phyloP scores from a whole-genome alignment of 1,140 invertebrate species.

The Wasmannia auropunctata region DNA sequence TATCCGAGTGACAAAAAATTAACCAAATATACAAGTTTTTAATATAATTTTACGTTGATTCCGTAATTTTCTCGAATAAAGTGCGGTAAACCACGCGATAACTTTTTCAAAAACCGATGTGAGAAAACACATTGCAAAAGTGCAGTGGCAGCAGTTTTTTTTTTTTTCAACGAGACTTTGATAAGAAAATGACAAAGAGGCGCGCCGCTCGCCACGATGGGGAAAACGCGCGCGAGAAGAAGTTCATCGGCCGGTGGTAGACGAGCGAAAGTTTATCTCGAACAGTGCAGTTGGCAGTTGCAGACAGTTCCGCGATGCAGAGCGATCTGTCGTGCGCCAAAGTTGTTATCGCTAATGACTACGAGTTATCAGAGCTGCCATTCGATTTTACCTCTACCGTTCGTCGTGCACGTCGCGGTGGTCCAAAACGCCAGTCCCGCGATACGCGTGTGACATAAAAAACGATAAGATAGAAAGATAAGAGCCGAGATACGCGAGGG shows the following conservation, averaged over 20 bases:
- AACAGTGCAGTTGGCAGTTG: slow-evolving; percentile 69
- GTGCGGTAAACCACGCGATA: background rate
- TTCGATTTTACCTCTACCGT: slow-evolving; percentile 67
- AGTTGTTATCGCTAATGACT: slow-evolving; percentile 77
- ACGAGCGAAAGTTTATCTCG: slow-evolving; percentile 72
- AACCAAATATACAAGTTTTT: background rate
- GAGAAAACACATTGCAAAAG: background rate
- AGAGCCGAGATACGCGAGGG: background rate
- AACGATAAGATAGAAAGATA: background rate
- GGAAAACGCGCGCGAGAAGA: slow-evolving; percentile 30
- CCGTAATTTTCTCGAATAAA: background rate
- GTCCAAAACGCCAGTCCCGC: background rate
- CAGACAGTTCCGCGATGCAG: slow-evolving; percentile 68
- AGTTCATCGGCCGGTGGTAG: slow-evolving; percentile 40
- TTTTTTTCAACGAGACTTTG: slow-evolving; percentile 33
- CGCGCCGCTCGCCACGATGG: no score
- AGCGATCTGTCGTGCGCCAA: slow-evolving; percentile 65
- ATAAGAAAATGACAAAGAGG: slow-evolving; percentile 66
- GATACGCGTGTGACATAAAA: background rate
- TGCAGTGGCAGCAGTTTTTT: background rate
- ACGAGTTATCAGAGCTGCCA: slow-evolving; percentile 70
- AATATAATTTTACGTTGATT: slow-evolving; percentile 8
- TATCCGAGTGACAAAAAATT: background rate
- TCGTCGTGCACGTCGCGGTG: background rate
- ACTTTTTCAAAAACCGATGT: background rate